Evolutionary conservation across 1,140 invertebrate genomes (phyloP), one percentile per base, ranked within the genome.

Genomic region (Neodiprion lecontei): DNA sequence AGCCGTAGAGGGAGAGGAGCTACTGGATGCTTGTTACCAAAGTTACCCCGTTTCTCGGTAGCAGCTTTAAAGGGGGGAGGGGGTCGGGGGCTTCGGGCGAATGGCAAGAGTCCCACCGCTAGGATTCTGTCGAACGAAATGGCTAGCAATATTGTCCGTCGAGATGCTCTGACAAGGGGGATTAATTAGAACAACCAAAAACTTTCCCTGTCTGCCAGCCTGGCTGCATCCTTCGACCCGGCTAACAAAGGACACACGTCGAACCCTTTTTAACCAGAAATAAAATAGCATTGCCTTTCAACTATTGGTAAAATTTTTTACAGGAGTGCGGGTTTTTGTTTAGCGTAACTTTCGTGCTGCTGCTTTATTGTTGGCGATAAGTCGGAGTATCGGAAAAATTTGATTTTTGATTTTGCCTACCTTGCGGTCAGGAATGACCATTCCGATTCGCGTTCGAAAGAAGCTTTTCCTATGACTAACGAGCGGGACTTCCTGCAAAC

Each of bases 111-210:
- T 74, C 79, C 81, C 78, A 80, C 77, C 80, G 79, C 83, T 81
- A 83, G 83, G 78, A 72, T 77, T 77, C 83, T 85, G 84, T 85
- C 86, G 84, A 87, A 86, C 85, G 81, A 87, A 88, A 87, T 88
- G 86, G 85, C 86, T 83, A 86, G 84, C 80, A 82, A 84, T 86
- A 88, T 87, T 88, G 86, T 87, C 86, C 17, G 21, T 12, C 11
- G 53, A 61, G 53, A 61, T 21, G 12, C 23, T 69, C 79, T 87
- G 87, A 88, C 86, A 88, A 82, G 84, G 87, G 83, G 85, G 87
- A 88, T 88, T 88, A 88, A 88, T 88, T 88, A 88, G 87, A 87
- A 61, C 53, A 61, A 61, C 53, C 53, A 17, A 61, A 61, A 61
- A 61, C 53, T 61, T 61, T 61, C 53, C 53, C 67, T 47, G 17